A percentile compares a stretch with the other conserved stretches of the same genome.
These are phyloP conservation scores for Callimorpha dominula DNA, from an alignment of 2,888 invertebrate genomes.

Conservation along the genomic window DNA sequence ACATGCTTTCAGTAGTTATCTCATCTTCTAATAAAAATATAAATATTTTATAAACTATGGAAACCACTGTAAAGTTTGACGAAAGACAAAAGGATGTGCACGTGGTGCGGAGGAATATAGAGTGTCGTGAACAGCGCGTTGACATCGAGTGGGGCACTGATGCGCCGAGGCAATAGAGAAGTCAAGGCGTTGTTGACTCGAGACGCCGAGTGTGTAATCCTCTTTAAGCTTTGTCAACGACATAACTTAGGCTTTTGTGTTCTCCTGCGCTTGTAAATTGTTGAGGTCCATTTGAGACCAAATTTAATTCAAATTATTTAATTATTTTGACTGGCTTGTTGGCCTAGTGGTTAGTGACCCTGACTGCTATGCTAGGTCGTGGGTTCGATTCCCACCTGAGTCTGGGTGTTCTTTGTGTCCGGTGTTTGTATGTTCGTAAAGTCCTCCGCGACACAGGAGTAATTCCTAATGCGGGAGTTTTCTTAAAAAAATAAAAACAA, in stretches of 20 bases:
- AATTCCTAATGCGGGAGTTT: too few relatives aligned
- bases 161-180: slow-evolving; percentile 22
- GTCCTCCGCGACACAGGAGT: too few relatives aligned
- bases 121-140: slow-evolving; percentile 19
- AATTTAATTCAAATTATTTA: not conserved
- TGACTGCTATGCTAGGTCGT: too few relatives aligned
- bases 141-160: slow-evolving; percentile 48
- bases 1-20: not conserved
- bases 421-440: too few relatives aligned
- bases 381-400: too few relatives aligned
- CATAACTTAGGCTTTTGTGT: slow-evolving; percentile 5
- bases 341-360: too few relatives aligned
- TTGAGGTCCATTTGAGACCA: not conserved
- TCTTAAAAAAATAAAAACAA: too few relatives aligned
- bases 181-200: slow-evolving; percentile 42
- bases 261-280: not conserved
- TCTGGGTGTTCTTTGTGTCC: too few relatives aligned
- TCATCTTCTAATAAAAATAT: not conserved
- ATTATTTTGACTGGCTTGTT: too few relatives aligned
- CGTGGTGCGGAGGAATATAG: slow-evolving; percentile 20
- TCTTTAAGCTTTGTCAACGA: slow-evolving; percentile 43
- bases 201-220: slow-evolving; percentile 49
- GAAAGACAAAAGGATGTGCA: slow-evolving; percentile 27
- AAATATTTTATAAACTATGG: slow-evolving; percentile 9
- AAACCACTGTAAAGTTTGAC: slow-evolving; percentile 5